These are phyloP conservation scores for Nomada flava DNA, from an alignment of 2,888 invertebrate species.

Conservation along the genomic window DNA sequence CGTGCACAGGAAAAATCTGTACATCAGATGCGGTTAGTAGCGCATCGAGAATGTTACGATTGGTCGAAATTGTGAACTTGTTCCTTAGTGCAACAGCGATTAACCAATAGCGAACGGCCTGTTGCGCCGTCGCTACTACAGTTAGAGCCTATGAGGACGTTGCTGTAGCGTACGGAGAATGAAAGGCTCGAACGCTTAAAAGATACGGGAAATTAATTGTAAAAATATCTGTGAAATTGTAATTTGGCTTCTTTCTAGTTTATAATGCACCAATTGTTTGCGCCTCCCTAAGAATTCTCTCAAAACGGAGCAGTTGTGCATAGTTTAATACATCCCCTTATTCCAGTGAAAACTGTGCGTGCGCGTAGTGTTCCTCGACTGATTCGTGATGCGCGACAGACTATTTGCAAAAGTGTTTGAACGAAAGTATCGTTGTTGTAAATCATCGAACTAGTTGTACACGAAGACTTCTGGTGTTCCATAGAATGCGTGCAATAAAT, in stretches of 20 bases:
- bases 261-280: background rate
- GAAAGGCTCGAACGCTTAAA: slow-evolving; percentile 76
- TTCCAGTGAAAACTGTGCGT: slow-evolving; percentile 64
- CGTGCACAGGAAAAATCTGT: slow-evolving; percentile 40
- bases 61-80: slow-evolving; percentile 47
- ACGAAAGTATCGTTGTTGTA: slow-evolving; percentile 22
- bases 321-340: slow-evolving; percentile 24
- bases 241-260: background rate
- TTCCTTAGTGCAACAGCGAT: slow-evolving; percentile 19
- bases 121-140: slow-evolving; percentile 66
- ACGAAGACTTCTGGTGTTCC: background rate
- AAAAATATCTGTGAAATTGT: slow-evolving; percentile 31
- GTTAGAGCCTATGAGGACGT: slow-evolving; percentile 65
- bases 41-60: slow-evolving; percentile 35
- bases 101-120: slow-evolving; percentile 52
- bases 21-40: slow-evolving; percentile 37
- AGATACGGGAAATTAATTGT: slow-evolving; percentile 61
- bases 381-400: slow-evolving; percentile 67
- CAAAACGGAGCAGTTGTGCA: slow-evolving; percentile 2
- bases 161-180: slow-evolving; percentile 63
- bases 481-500: slow-evolving; percentile 26
- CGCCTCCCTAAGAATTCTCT: background rate
- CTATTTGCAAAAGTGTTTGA: slow-evolving; percentile 66
- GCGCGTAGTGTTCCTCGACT: slow-evolving; percentile 56
- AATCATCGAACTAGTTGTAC: background rate